Conservation (phyloP, 2,113 vertebrate genomes). For the Salvelinus sp. region DNA sequence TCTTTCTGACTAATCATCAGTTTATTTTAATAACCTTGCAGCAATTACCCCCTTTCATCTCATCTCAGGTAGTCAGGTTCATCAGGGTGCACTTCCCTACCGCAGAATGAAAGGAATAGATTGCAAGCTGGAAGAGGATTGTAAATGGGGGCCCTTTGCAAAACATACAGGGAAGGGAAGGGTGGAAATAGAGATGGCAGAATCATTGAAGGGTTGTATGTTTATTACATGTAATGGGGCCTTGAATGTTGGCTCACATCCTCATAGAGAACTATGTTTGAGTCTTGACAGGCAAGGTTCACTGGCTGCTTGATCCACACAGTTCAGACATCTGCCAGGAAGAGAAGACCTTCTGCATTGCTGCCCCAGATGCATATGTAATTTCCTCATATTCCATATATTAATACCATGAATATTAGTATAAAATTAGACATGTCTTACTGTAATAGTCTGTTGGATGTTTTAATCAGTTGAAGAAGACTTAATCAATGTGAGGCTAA, state of each 20-base stretch:
- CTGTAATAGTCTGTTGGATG: conserved; percentile 5
- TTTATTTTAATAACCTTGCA: neutral
- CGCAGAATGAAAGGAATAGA: neutral
- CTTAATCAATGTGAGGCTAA: conserved; percentile 6
- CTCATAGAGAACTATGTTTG: conserved; percentile 16
- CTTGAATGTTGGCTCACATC: neutral
- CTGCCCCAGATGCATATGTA: conserved; percentile 42
- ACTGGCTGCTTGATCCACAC: conserved; percentile 6
- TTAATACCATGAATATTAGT: conserved; percentile 12
- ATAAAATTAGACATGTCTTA: conserved; percentile 22
- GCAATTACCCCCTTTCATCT: neutral
- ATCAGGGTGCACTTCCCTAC: neutral
- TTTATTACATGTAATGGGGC: neutral
- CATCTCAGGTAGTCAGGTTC: neutral
- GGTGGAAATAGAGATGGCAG: neutral
- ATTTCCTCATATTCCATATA: conserved; percentile 23
- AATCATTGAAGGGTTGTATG: neutral
- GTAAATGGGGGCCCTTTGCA: neutral
- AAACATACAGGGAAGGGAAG: neutral
- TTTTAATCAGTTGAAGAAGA: neutral
- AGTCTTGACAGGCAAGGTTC: conserved; percentile 13
- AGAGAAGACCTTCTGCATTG: neutral
- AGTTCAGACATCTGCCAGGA: too few species aligned
- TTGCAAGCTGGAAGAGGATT: neutral
- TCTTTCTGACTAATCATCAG: neutral